Conservation (phyloP, 2,888 invertebrate genomes). For the Choristoneura rosaceana region DNA sequence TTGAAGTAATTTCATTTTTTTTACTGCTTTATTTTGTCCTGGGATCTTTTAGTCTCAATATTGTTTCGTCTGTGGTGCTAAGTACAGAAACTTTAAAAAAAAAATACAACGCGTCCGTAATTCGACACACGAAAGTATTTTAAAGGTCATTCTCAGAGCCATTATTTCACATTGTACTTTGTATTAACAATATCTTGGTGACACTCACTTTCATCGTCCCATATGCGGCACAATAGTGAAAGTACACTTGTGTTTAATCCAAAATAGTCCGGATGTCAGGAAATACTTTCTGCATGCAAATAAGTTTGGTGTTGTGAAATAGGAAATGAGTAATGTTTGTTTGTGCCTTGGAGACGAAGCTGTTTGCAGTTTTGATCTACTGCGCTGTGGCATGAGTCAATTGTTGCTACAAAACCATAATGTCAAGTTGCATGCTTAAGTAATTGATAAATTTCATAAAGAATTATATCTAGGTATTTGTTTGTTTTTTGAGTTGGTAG, state of each 20-base stretch:
- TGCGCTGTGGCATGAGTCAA: neutral
- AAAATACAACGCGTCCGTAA: conserved; percentile 18
- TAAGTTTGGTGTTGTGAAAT: conserved; percentile 31
- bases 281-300: conserved; percentile 39
- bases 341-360: neutral
- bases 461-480: too few species aligned
- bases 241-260: conserved; percentile 48
- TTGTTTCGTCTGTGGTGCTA: too few species aligned
- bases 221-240: conserved; percentile 69
- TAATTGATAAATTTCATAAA: neutral
- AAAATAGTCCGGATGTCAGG: conserved; percentile 41
- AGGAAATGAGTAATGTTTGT: conserved; percentile 32
- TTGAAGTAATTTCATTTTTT: too few species aligned
- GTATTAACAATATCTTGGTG: conserved; percentile 51
- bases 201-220: conserved; percentile 72
- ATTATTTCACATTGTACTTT: conserved; percentile 69
- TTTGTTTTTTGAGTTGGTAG: too few species aligned
- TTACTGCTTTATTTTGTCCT: neutral
- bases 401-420: neutral
- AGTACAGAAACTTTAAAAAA: neutral
- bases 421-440: neutral
- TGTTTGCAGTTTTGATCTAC: conserved; percentile 9
- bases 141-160: conserved; percentile 55
- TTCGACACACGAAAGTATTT: conserved; percentile 31
- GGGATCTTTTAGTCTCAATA: neutral